Evolutionary conservation across 2,113 vertebrate species (phyloP).

Genomic region (Drymodes brunneopygia): DNA sequence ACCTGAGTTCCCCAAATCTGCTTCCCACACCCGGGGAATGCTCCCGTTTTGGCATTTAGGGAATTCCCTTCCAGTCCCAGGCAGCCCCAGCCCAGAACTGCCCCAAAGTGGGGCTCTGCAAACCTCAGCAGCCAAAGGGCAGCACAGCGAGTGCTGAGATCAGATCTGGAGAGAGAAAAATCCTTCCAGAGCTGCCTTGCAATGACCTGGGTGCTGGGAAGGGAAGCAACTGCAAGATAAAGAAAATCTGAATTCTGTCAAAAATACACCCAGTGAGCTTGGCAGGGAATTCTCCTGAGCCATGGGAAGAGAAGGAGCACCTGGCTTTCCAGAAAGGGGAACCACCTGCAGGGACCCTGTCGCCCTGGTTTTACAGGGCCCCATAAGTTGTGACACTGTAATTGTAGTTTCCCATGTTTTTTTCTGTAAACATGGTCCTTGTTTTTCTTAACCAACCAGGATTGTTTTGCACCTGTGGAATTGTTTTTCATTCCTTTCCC

Average conservation of each 20-base stretch:
- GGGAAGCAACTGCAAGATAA: background rate
- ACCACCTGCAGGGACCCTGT: background rate
- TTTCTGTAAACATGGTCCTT: no score
- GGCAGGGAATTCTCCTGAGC: background rate
- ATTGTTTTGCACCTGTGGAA: no score
- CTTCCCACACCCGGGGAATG: accelerated
- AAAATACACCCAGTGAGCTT: background rate
- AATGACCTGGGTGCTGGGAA: background rate
- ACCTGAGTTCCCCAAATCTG: background rate
- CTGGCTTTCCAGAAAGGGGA: background rate
- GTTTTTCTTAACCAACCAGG: no score
- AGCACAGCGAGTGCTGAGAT: background rate
- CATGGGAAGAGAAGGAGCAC: background rate
- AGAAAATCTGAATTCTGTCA: background rate
- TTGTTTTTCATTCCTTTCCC: no score
- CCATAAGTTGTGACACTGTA: no score
- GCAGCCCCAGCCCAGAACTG: background rate
- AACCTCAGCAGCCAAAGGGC: background rate
- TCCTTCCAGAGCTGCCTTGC: background rate
- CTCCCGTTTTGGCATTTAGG: background rate
- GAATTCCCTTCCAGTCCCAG: background rate
- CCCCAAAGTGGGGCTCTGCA: background rate
- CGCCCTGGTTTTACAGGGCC: no score
- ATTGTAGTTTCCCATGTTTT: no score
- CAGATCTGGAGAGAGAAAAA: background rate